Conservation (phyloP, 1,140 invertebrate genomes). For the Trichonephila inaurata region DNA sequence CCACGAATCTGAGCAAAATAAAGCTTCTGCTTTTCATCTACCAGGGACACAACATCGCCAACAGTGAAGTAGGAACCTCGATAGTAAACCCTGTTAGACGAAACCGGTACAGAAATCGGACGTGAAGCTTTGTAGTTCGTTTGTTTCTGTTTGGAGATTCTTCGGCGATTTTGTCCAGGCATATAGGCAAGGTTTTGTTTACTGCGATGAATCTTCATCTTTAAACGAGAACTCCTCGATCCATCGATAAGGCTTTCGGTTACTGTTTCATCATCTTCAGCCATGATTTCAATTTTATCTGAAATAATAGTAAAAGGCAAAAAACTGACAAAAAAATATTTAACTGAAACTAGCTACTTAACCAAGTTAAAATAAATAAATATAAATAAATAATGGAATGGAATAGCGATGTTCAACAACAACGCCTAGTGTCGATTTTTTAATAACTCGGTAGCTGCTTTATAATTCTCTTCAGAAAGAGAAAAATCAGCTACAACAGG, state of each 20-base stretch:
- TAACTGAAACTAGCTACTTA: too few relatives aligned
- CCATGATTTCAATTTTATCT: background rate
- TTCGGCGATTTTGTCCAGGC: conserved; percentile 1
- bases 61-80: conserved; percentile 92
- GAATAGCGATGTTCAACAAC: too few relatives aligned
- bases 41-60: conserved; percentile 94
- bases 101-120: background rate
- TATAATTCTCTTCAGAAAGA: too few relatives aligned
- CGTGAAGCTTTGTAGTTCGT: background rate
- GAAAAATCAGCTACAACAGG: too few relatives aligned
- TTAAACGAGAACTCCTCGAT: background rate
- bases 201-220: background rate
- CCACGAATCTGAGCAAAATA: conserved; percentile 95
- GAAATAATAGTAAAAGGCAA: background rate
- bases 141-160: background rate
- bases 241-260: background rate
- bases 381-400: too few relatives aligned
- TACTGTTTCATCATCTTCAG: background rate
- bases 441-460: too few relatives aligned
- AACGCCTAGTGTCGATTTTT: too few relatives aligned
- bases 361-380: too few relatives aligned
- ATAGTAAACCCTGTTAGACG: conserved; percentile 79
- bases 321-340: too few relatives aligned
- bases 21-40: conserved; percentile 88
- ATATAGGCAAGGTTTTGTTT: background rate